phyloP scores from a whole-genome alignment of 2,113 vertebrate genomes.

The Hemicordylus capensis region DNA sequence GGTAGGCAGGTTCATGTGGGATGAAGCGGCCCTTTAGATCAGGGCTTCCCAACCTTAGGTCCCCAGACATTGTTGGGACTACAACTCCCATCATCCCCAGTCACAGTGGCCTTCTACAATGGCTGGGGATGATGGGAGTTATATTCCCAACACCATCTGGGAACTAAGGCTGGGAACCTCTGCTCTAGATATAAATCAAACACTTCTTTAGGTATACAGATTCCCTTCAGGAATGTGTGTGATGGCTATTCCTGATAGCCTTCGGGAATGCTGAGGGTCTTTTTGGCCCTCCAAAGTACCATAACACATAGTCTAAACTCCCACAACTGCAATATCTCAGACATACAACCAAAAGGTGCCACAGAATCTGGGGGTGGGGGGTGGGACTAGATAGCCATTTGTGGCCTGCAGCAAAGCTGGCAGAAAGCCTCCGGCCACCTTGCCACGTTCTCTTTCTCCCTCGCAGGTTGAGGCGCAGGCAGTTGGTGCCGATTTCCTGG shows the following conservation, averaged over 20 bases:
- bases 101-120: too few species aligned
- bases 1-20: too few species aligned
- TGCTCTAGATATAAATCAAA: too few species aligned
- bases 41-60: too few species aligned
- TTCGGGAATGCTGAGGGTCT: background rate
- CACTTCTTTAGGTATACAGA: fast-evolving
- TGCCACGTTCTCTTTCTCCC: slow-evolving; percentile 28
- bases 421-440: slow-evolving; percentile 15
- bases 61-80: too few species aligned
- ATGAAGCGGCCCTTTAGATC: too few species aligned
- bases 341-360: background rate
- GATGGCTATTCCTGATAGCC: too few species aligned
- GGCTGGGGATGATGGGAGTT: too few species aligned
- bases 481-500: background rate
- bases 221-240: background rate
- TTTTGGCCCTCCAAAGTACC: slow-evolving; percentile 3
- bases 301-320: fast-evolving
- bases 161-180: too few species aligned
- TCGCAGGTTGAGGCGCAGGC: slow-evolving; percentile 16
- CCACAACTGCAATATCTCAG: background rate
- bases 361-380: background rate
- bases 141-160: too few species aligned
- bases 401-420: background rate
- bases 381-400: background rate
- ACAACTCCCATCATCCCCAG: too few species aligned